phyloP scores from a whole-genome alignment of 2,797 vertebrate species.

The Thunnus albacares region DNA sequence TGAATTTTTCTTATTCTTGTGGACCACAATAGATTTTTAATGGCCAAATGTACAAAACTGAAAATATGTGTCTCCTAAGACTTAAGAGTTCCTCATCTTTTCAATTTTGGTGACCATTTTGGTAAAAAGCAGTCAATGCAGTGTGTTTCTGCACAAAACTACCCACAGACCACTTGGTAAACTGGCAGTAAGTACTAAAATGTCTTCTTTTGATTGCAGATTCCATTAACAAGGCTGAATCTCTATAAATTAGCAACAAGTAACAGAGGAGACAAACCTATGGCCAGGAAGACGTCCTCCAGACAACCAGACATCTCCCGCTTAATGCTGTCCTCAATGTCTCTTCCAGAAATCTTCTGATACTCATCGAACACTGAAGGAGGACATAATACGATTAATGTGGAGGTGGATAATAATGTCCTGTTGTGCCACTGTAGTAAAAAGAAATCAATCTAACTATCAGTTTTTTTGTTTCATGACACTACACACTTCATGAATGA shows the following conservation, averaged over 20 bases:
- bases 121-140: neutral
- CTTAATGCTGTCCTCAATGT: constrained; percentile 97
- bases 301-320: constrained; percentile 96
- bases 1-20: neutral
- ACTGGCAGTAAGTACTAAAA: neutral
- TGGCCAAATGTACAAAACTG: too few relatives aligned
- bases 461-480: neutral
- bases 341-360: constrained; percentile 89
- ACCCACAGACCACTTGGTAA: neutral
- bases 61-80: neutral
- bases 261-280: constrained; percentile 86
- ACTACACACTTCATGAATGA: neutral
- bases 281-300: constrained; percentile 93
- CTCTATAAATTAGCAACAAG: neutral
- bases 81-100: neutral
- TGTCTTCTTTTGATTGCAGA: neutral
- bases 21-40: neutral
- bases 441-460: neutral
- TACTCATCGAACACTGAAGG: constrained; percentile 94
- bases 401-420: neutral
- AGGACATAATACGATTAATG: neutral
- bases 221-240: neutral
- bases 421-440: neutral
- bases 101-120: constrained; percentile 8
- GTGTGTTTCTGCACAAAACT: neutral